Evolutionary conservation across 2,797 vertebrate genomes (phyloP).

Genomic region (Pseudomugil tenellus): DNA sequence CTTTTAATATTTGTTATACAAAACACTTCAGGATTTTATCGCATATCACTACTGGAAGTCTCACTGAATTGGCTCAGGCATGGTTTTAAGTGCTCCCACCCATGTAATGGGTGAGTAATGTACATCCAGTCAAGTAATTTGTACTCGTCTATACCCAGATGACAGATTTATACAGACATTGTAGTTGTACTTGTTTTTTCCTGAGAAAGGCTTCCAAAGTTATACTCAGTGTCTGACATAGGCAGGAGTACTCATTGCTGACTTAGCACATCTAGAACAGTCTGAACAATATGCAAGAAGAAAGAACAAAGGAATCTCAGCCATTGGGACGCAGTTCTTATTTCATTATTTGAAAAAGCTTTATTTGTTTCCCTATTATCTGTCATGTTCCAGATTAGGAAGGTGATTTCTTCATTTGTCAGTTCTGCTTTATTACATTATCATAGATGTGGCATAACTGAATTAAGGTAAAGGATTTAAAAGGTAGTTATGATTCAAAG

Average conservation of each 20-base stretch:
- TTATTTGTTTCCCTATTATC: slow-evolving; percentile 38
- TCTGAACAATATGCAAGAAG: slow-evolving; percentile 81
- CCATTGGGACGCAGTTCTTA: slow-evolving; percentile 75
- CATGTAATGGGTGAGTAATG: slow-evolving; percentile 56
- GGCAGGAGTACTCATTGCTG: slow-evolving; percentile 44
- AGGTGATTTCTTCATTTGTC: slow-evolving; percentile 46
- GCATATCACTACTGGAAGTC: slow-evolving; percentile 69
- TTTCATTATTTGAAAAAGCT: slow-evolving; percentile 55
- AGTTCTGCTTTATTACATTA: slow-evolving; percentile 33
- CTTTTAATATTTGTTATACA: slow-evolving; percentile 46
- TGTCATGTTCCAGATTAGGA: slow-evolving; percentile 48
- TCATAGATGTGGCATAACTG: slow-evolving; percentile 35
- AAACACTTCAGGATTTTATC: slow-evolving; percentile 57
- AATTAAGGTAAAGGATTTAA: slow-evolving; percentile 45
- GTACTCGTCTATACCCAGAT: slow-evolving; percentile 58
- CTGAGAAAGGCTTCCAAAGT: slow-evolving; percentile 59
- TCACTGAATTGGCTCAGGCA: slow-evolving; percentile 54
- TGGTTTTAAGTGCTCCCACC: slow-evolving; percentile 55
- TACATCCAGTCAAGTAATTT: slow-evolving; percentile 63
- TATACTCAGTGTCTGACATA: slow-evolving; percentile 42
- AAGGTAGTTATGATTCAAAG: slow-evolving; percentile 69
- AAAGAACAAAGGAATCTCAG: slow-evolving; percentile 80
- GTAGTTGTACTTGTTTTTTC: slow-evolving; percentile 62
- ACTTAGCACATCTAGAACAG: slow-evolving; percentile 63
- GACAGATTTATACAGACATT: slow-evolving; percentile 57